phyloP scores from a whole-genome alignment of 2,888 invertebrate genomes.

The Ptychoptera albimana region DNA sequence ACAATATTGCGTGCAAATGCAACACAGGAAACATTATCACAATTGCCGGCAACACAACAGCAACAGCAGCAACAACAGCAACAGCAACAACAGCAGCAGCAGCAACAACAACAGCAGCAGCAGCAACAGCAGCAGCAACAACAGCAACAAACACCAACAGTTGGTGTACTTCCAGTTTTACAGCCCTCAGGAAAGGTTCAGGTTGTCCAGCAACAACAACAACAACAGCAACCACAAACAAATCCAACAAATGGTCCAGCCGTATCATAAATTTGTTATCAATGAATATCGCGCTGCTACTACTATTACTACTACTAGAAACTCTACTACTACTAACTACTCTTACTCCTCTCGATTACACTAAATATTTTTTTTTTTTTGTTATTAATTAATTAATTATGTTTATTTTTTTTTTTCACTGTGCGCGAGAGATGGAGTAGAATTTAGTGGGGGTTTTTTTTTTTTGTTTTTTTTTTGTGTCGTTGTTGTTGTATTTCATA shows the following conservation, averaged over 20 bases:
- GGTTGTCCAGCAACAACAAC: conserved; percentile 11
- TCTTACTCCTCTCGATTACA: too few species aligned
- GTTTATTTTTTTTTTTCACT: too few species aligned
- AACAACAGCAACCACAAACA: conserved; percentile 9
- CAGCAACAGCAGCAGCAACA: conserved; percentile 21
- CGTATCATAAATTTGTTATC: conserved; percentile 9
- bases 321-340: too few species aligned
- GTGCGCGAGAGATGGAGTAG: too few species aligned
- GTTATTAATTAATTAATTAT: too few species aligned
- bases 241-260: conserved; percentile 13
- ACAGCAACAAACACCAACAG: conserved; percentile 10
- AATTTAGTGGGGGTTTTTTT: too few species aligned
- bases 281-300: too few species aligned
- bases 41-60: conserved; percentile 36
- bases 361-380: too few species aligned
- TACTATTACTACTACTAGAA: too few species aligned
- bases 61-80: conserved; percentile 17
- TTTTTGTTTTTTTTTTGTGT: too few species aligned
- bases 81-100: neutral
- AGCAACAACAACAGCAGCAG: conserved; percentile 20
- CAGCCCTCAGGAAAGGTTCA: too few species aligned
- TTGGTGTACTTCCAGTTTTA: conserved; percentile 13
- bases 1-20: conserved; percentile 74
- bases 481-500: too few species aligned
- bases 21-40: conserved; percentile 73